Evolutionary conservation across 1,140 invertebrate species (phyloP).

Genomic region (Aporrectodea caliginosa): DNA sequence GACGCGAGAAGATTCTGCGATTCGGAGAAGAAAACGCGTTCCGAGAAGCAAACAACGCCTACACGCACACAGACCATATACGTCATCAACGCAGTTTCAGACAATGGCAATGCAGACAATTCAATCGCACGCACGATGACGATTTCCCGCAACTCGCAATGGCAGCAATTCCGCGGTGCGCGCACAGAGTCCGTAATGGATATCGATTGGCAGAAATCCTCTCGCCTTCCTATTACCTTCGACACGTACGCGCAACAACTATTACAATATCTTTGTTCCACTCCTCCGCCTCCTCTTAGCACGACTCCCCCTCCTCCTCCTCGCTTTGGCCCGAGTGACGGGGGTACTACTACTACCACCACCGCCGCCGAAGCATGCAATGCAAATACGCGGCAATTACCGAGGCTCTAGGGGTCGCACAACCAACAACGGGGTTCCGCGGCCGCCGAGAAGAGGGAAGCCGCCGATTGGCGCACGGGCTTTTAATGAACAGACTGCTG

Average conservation of each 20-base stretch:
- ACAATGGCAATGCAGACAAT: not conserved
- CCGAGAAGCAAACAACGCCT: not conserved
- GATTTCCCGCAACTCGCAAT: not conserved
- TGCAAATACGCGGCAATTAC: too few species aligned
- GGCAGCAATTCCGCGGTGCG: too few species aligned
- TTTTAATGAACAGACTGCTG: not conserved
- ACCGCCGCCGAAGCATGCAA: too few species aligned
- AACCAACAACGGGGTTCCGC: not conserved
- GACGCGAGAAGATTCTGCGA: not conserved
- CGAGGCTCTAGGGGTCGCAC: too few species aligned
- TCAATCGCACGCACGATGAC: not conserved
- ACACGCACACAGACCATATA: too few species aligned
- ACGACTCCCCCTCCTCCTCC: too few species aligned
- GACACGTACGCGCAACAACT: too few species aligned
- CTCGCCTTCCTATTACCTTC: too few species aligned
- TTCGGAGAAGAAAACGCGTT: not conserved
- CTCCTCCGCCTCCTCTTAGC: too few species aligned
- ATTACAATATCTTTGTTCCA: too few species aligned
- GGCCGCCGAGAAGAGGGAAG: too few species aligned
- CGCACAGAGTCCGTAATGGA: not conserved
- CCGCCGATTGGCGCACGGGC: not conserved
- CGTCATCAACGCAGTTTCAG: not conserved
- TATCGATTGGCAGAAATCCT: conserved; percentile 2
- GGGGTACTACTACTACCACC: not conserved
- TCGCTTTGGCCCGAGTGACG: too few species aligned